phyloP scores from a whole-genome alignment of 1,140 invertebrate species.

The Drosophila tani region DNA sequence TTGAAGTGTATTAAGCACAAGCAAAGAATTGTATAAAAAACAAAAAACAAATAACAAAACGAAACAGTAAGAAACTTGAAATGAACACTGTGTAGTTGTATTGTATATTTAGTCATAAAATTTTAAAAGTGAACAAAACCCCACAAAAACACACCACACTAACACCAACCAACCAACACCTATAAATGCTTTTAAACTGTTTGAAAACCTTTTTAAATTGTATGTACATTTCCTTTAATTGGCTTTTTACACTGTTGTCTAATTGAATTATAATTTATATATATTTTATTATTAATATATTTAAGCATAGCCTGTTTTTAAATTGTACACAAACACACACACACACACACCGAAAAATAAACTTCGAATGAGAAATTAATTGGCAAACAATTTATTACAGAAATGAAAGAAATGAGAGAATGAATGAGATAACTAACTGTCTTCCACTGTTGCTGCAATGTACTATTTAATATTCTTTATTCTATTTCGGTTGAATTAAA shows the following conservation, averaged over 20 bases:
- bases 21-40: conserved; percentile 70
- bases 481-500: conserved; percentile 41
- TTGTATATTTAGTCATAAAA: conserved; percentile 74
- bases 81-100: conserved; percentile 72
- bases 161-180: conserved; percentile 23
- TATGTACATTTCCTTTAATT: conserved; percentile 75
- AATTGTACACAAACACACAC: conserved; percentile 43
- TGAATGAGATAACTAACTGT: conserved; percentile 53
- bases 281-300: conserved; percentile 46
- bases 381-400: conserved; percentile 37
- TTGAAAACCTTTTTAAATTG: conserved; percentile 70
- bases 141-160: conserved; percentile 23
- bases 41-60: conserved; percentile 34
- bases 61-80: conserved; percentile 46
- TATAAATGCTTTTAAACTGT: conserved; percentile 77
- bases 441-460: conserved; percentile 84
- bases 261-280: conserved; percentile 77
- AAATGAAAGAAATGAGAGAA: conserved; percentile 39
- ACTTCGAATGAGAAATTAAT: conserved; percentile 42
- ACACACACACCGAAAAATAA: conserved; percentile 46
- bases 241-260: conserved; percentile 80
- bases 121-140: conserved; percentile 60
- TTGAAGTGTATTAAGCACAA: conserved; percentile 80
- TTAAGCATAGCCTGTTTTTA: conserved; percentile 52
- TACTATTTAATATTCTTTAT: conserved; percentile 63